phyloP scores from a whole-genome alignment of 2,888 invertebrate genomes.

The Hirtodrosophila trivittata region DNA sequence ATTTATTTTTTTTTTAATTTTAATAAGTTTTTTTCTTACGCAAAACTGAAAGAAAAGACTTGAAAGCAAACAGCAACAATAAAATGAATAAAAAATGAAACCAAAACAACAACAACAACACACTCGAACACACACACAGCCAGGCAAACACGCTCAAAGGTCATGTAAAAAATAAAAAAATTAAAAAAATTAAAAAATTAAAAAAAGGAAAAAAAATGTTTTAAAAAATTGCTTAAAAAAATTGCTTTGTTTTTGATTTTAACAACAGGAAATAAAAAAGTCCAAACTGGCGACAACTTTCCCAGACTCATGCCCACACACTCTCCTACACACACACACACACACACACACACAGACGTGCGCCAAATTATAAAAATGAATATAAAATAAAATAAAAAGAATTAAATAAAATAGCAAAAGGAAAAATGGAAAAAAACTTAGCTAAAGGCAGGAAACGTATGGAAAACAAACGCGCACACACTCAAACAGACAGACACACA shows the following conservation, averaged over 20 bases:
- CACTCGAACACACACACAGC: conserved; percentile 17
- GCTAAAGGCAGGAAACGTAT: conserved; percentile 41
- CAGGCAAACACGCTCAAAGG: conserved; percentile 34
- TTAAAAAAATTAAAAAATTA: conserved; percentile 7
- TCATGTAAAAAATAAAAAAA: conserved; percentile 25
- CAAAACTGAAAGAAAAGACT: neutral
- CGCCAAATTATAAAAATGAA: conserved; percentile 49
- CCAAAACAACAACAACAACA: conserved; percentile 25
- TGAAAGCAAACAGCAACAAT: conserved; percentile 12
- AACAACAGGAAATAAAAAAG: conserved; percentile 7
- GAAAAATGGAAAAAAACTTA: conserved; percentile 52
- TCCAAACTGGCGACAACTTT: conserved; percentile 5
- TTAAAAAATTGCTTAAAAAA: neutral
- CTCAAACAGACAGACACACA: conserved; percentile 7
- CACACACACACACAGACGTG: conserved; percentile 19
- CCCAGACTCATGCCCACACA: conserved; percentile 7
- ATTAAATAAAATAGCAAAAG: conserved; percentile 31
- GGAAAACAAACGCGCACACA: conserved; percentile 24
- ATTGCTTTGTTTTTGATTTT: conserved; percentile 58
- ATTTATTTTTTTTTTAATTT: conserved; percentile 4
- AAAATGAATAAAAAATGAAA: conserved; percentile 17
- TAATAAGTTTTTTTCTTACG: neutral
- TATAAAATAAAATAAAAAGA: conserved; percentile 60
- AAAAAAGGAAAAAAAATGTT: conserved; percentile 9
- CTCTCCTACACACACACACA: conserved; percentile 12